Conservation (phyloP, 2,888 invertebrate genomes). For the Diadegma fenestrale region DNA sequence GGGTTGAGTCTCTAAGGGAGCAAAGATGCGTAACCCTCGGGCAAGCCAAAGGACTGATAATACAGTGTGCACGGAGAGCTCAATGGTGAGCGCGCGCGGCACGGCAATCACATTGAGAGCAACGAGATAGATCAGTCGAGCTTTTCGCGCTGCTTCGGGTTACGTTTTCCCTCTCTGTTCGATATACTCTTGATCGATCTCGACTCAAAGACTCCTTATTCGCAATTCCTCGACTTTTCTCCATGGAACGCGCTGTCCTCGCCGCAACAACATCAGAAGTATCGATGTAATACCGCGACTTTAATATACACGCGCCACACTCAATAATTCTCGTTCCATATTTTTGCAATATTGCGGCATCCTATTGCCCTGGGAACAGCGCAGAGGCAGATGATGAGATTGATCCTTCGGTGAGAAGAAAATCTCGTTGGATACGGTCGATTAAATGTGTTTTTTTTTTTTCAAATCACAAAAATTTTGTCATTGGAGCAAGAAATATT, state of each 20-base stretch:
- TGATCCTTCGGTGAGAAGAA: constrained; percentile 36
- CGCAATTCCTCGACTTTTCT: constrained; percentile 41
- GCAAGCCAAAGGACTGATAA: constrained; percentile 64
- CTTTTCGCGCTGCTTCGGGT: constrained; percentile 13
- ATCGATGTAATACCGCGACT: constrained; percentile 15
- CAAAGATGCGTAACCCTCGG: constrained; percentile 60
- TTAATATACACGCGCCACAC: constrained; percentile 18
- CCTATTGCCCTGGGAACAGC: constrained; percentile 45
- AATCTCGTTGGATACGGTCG: not conserved
- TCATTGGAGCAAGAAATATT: too few relatives aligned
- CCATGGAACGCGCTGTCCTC: constrained; percentile 27
- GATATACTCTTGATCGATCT: constrained; percentile 39
- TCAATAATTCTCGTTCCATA: constrained; percentile 58
- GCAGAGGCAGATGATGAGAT: constrained; percentile 44
- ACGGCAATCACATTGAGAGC: constrained; percentile 80
- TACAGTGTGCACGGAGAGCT: constrained; percentile 34
- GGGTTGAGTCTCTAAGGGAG: constrained; percentile 31
- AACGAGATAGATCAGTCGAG: constrained; percentile 74
- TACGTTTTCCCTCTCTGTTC: constrained; percentile 28
- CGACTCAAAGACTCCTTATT: constrained; percentile 36
- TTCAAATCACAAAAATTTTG: too few relatives aligned
- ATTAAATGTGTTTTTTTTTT: too few relatives aligned
- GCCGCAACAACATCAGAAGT: not conserved
- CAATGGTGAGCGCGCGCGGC: constrained; percentile 42
- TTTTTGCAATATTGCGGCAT: constrained; percentile 52